Evolutionary conservation across 2,113 vertebrate genomes (phyloP).

Genomic region (Dicrurus megarhynchus): DNA sequence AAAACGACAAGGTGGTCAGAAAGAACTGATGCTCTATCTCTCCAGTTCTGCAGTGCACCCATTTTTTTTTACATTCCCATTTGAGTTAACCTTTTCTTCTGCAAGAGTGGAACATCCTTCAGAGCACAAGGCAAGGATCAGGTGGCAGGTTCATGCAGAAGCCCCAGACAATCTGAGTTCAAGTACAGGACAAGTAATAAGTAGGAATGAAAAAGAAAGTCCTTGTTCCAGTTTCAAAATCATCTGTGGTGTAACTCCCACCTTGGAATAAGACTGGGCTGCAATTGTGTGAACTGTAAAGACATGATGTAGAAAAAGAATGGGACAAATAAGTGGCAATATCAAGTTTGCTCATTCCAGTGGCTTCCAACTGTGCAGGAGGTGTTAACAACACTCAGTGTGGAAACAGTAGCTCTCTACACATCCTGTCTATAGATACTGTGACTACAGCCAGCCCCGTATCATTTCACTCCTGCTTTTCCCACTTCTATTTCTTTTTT

Average conservation of each 20-base stretch:
- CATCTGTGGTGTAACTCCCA: background rate
- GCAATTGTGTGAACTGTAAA: background rate
- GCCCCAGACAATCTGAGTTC: background rate
- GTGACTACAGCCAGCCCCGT: background rate
- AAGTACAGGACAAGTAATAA: background rate
- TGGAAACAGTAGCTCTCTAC: background rate
- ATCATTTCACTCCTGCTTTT: background rate
- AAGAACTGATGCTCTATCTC: background rate
- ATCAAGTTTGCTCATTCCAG: background rate
- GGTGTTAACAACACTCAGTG: background rate
- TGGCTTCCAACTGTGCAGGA: background rate
- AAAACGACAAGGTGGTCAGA: background rate
- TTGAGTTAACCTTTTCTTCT: background rate
- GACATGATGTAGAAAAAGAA: background rate
- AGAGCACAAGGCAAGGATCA: background rate
- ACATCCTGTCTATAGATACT: background rate
- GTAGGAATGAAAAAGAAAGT: background rate
- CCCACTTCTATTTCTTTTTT: background rate
- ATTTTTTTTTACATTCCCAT: background rate
- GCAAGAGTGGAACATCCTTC: background rate
- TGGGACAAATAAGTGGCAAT: background rate
- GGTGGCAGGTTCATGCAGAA: background rate
- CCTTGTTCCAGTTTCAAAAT: background rate
- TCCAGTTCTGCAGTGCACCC: background rate
- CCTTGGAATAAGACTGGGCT: background rate